phyloP scores from a whole-genome alignment of 2,888 invertebrate species.

The Stenodema calcarata region DNA sequence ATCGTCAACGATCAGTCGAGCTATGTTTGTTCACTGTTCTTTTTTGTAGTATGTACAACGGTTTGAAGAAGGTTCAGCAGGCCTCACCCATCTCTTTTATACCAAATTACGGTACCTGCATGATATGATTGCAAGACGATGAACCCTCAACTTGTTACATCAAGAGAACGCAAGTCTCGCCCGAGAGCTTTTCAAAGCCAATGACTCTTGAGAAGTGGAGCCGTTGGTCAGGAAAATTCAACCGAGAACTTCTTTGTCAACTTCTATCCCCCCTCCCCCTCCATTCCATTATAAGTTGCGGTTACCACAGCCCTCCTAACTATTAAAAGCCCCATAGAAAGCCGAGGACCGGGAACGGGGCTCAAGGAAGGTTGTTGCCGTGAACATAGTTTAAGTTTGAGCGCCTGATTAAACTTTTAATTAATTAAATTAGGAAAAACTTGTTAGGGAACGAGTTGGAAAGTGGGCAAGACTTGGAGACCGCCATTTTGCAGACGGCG shows the following conservation, averaged over 20 bases:
- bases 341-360: background rate
- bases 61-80: no score
- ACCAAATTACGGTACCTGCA: no score
- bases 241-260: background rate
- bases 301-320: conserved; percentile 2
- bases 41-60: no score
- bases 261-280: conserved; percentile 20
- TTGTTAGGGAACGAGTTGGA: conserved; percentile 8
- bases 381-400: conserved; percentile 32
- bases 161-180: background rate
- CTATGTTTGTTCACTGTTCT: no score
- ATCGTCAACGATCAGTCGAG: no score
- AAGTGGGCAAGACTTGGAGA: background rate
- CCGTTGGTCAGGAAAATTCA: background rate
- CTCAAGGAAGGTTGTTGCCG: background rate
- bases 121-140: no score
- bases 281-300: conserved; percentile 32
- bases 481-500: background rate
- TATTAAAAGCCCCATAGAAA: conserved; percentile 29
- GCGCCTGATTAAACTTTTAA: conserved; percentile 40
- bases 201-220: background rate
- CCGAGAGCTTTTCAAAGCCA: background rate
- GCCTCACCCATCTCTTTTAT: no score
- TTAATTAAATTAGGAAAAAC: conserved; percentile 31
- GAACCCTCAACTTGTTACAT: background rate